Conservation (phyloP, 2,888 invertebrate species). For the Cancer borealis region DNA sequence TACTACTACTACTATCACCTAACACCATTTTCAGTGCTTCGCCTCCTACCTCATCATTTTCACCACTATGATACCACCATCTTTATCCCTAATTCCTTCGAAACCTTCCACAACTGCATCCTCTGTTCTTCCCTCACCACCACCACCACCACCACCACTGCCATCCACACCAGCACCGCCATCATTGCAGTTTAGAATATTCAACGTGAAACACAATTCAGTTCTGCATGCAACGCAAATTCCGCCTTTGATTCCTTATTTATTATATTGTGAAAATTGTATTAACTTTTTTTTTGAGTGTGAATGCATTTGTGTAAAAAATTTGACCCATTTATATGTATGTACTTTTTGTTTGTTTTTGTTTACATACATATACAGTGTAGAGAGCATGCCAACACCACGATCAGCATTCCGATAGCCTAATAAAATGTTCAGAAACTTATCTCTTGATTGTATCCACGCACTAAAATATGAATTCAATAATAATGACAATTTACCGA, state of each 20-base stretch:
- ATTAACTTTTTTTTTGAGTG: background rate
- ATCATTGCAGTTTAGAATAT: background rate
- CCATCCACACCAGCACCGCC: background rate
- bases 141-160: background rate
- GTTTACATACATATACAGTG: background rate
- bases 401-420: background rate
- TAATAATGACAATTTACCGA: no score
- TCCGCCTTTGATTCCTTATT: conserved; percentile 20
- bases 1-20: background rate
- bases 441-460: background rate
- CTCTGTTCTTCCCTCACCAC: background rate
- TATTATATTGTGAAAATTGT: background rate
- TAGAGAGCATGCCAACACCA: background rate
- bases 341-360: background rate
- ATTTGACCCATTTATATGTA: background rate
- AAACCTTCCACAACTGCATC: background rate
- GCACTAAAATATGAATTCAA: background rate
- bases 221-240: conserved; percentile 1
- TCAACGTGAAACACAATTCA: background rate
- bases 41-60: background rate
- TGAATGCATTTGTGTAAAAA: background rate
- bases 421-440: background rate
- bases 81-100: background rate
- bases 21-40: background rate
- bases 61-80: background rate